Evolutionary conservation across 2,797 vertebrate genomes (phyloP).

Genomic region (Rhabdophis nuchalis): DNA sequence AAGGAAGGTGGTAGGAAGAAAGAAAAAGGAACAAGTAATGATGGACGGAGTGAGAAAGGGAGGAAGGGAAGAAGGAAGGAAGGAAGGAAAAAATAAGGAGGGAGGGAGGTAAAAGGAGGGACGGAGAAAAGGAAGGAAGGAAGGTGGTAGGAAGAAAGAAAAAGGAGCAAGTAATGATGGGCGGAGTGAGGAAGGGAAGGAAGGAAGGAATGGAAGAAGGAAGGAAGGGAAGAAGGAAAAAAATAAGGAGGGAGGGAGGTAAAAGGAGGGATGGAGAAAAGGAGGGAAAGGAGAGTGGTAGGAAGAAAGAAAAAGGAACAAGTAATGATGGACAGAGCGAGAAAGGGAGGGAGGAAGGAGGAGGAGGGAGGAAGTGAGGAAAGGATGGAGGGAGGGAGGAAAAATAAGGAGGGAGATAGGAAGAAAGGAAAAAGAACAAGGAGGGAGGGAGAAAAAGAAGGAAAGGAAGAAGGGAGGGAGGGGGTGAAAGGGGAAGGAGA

Average conservation of each 20-base stretch:
- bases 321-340: accelerated
- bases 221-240: accelerated
- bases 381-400: no score
- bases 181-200: accelerated
- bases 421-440: accelerated
- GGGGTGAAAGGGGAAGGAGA: no score
- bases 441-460: no score
- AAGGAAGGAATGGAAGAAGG: accelerated
- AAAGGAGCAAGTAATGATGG: no score
- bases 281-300: accelerated
- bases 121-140: no score
- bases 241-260: accelerated
- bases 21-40: no score
- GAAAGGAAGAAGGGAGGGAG: no score
- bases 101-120: accelerated
- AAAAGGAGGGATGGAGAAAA: accelerated
- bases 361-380: accelerated
- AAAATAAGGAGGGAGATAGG: accelerated
- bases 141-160: accelerated
- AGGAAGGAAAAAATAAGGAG: accelerated
- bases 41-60: no score
- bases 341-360: accelerated
- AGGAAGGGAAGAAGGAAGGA: accelerated
- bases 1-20: no score
- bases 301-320: accelerated